phyloP scores from a whole-genome alignment of 1,140 invertebrate species.

The Aphelenchoides fujianensis region DNA sequence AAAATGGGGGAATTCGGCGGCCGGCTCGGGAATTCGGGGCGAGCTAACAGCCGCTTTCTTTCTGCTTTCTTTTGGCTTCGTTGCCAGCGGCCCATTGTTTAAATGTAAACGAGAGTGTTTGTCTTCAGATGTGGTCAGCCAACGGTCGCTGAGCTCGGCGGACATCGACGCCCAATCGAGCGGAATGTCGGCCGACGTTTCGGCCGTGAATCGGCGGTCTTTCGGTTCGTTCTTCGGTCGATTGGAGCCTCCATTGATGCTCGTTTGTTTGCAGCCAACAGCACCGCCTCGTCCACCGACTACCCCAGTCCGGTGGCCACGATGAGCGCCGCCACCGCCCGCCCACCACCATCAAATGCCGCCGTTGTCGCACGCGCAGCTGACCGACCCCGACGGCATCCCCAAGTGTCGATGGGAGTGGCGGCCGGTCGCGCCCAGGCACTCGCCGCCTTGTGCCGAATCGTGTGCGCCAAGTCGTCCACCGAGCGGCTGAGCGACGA shows the following conservation, averaged over 20 bases:
- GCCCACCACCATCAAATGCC: slow-evolving; percentile 17
- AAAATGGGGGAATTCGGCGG: no score
- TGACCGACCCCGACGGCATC: slow-evolving; percentile 12
- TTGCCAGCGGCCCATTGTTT: neutral
- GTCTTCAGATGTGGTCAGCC: slow-evolving; percentile 40
- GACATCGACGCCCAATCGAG: slow-evolving; percentile 30
- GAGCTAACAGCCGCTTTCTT: no score
- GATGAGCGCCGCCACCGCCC: neutral
- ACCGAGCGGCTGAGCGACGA: slow-evolving; percentile 88
- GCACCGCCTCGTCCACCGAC: slow-evolving; percentile 32
- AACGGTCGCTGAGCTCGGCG: slow-evolving; percentile 29
- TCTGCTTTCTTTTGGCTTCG: neutral
- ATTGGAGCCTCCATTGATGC: neutral
- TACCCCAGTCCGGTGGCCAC: slow-evolving; percentile 29
- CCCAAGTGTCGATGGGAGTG: slow-evolving; percentile 51
- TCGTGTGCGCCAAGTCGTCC: slow-evolving; percentile 92
- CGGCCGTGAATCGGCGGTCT: slow-evolving; percentile 31
- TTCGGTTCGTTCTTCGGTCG: slow-evolving; percentile 27
- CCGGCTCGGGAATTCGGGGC: no score
- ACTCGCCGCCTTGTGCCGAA: slow-evolving; percentile 84
- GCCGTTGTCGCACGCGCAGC: slow-evolving; percentile 19
- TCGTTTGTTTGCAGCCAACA: neutral
- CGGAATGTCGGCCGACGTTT: slow-evolving; percentile 7
- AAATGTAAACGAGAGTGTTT: neutral
- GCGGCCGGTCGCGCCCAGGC: slow-evolving; percentile 84